A percentile compares a stretch with the other conserved stretches of the same genome.
Conservation (phyloP, 2,888 invertebrate genomes). For the Oscheius onirici region DNA sequence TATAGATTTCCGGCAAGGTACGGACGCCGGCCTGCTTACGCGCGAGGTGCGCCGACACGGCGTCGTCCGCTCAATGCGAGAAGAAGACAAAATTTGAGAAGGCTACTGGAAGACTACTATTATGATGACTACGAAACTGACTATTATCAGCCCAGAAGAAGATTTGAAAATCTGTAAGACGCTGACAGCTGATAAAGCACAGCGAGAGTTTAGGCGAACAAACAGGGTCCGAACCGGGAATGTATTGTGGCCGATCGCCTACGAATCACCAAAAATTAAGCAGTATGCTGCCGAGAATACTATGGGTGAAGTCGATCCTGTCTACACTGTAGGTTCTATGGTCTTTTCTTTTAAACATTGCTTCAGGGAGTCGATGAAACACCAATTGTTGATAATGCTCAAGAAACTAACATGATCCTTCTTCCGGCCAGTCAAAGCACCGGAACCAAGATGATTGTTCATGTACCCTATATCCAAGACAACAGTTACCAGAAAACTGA, state of each 20-base stretch:
- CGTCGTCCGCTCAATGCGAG: constrained; percentile 34
- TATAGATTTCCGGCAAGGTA: constrained; percentile 24
- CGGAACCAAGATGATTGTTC: constrained; percentile 9
- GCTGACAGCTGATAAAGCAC: not conserved
- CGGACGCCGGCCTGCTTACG: constrained; percentile 21
- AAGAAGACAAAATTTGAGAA: constrained; percentile 42
- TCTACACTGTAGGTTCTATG: constrained; percentile 14
- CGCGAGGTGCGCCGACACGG: constrained; percentile 15
- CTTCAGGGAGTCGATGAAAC: constrained; percentile 1
- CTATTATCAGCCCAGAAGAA: constrained; percentile 22
- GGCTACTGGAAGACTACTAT: constrained; percentile 44
- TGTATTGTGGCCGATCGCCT: constrained; percentile 18
- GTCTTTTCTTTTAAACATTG: not conserved
- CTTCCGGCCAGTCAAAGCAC: not conserved
- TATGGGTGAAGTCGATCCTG: constrained; percentile 3
- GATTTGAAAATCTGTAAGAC: not conserved
- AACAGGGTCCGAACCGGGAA: constrained; percentile 7
- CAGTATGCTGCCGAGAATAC: constrained; percentile 13
- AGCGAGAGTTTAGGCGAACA: not conserved
- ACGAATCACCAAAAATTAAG: constrained; percentile 14
- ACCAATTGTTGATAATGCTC: not conserved
- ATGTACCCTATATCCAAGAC: constrained; percentile 1
- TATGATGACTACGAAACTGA: constrained; percentile 44
- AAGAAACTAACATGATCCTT: constrained; percentile 1
- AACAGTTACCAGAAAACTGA: constrained; percentile 9